phyloP scores from a whole-genome alignment of 92 coral and sea anemone species.

The Phenganax stokvisi region DNA sequence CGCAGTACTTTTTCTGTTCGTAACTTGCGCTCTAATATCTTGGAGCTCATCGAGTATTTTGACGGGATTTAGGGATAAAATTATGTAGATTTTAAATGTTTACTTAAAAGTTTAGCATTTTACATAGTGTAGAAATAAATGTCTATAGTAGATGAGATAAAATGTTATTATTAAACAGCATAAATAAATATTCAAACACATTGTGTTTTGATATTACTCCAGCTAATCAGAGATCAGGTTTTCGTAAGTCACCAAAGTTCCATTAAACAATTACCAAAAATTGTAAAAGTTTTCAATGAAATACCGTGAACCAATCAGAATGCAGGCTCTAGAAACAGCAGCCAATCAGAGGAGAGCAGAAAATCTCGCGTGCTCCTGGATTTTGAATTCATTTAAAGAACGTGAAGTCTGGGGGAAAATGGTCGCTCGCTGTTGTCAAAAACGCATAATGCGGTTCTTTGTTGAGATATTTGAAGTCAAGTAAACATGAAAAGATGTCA shows the following conservation, averaged over 20 bases:
- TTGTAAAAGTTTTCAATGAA: not conserved
- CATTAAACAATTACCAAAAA: too few relatives aligned
- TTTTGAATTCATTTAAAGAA: not conserved
- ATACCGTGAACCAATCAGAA: not conserved
- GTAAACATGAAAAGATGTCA: too few relatives aligned
- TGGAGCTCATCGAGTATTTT: not conserved
- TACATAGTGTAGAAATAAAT: slow-evolving; percentile 27
- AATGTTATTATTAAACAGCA: slow-evolving; percentile 13
- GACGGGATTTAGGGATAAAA: not conserved
- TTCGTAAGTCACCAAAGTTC: too few relatives aligned
- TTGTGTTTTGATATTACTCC: not conserved
- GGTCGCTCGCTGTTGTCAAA: too few relatives aligned
- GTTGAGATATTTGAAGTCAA: too few relatives aligned
- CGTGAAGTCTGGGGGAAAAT: too few relatives aligned
- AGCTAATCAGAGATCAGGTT: not conserved
- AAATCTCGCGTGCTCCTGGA: not conserved
- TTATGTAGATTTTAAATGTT: slow-evolving; percentile 5
- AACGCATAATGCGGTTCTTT: too few relatives aligned
- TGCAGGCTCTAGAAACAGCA: not conserved
- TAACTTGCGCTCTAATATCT: not conserved
- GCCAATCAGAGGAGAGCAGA: not conserved
- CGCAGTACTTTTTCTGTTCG: too few relatives aligned
- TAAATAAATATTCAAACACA: slow-evolving; percentile 17
- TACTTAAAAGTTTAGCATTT: slow-evolving; percentile 16
- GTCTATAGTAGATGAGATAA: slow-evolving; percentile 25